Conservation (phyloP, 2,113 vertebrate genomes). For the Paralichthys olivaceus region DNA sequence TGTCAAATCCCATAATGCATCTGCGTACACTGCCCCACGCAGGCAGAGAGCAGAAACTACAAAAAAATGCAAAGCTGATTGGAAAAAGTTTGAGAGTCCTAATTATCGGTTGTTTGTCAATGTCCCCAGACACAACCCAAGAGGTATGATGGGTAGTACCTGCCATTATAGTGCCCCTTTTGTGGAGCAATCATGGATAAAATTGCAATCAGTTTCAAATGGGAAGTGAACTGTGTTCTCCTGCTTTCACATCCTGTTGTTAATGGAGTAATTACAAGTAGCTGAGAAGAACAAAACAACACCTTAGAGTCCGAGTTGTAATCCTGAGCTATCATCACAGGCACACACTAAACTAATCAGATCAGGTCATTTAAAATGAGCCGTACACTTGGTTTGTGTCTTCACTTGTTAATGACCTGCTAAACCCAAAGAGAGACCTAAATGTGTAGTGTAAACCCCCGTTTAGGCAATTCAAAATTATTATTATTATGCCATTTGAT, state of each 20-base stretch:
- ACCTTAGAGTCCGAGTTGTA: background rate
- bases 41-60: background rate
- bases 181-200: background rate
- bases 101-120: background rate
- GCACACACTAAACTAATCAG: background rate
- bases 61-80: background rate
- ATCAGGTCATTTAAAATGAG: background rate
- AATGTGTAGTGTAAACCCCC: no score
- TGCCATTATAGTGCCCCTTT: no score
- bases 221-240: background rate
- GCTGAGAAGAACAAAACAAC: background rate
- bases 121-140: no score
- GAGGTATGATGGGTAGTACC: no score
- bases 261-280: background rate
- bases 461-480: no score
- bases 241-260: background rate
- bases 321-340: background rate
- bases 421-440: background rate
- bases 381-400: background rate
- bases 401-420: background rate
- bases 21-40: background rate
- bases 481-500: no score
- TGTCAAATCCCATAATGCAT: constrained; percentile 23
- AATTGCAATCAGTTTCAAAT: background rate
- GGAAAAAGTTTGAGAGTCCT: background rate